Percentiles rank a stretch among this genome's conserved stretches.
Conservation (phyloP, 2,888 invertebrate species). For the Cinara cedri region DNA sequence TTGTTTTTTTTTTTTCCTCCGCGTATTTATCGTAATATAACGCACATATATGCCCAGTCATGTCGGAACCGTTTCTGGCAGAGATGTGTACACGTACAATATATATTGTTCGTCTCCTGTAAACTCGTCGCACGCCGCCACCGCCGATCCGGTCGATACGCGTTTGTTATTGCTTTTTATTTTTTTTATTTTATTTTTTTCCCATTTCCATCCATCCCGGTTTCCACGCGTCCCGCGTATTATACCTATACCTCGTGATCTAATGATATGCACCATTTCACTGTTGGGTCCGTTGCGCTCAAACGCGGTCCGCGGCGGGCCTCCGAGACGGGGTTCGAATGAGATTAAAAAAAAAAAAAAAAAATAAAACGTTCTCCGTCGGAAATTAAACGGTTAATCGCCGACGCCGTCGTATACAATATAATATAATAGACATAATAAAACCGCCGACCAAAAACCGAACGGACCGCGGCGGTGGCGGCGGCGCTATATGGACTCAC, state of each 20-base stretch:
- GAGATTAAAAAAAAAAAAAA: slow-evolving; percentile 3
- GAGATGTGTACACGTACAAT: not conserved
- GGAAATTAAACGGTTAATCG: slow-evolving; percentile 48
- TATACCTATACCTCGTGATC: slow-evolving; percentile 42
- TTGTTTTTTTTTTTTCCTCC: not conserved
- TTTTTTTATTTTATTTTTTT: not conserved
- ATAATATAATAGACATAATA: not conserved
- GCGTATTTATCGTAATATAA: not conserved
- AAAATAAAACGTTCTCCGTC: not conserved
- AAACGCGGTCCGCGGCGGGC: slow-evolving; percentile 2
- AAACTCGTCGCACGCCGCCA: slow-evolving; percentile 8
- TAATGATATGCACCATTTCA: slow-evolving; percentile 56
- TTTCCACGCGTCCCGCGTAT: slow-evolving; percentile 13
- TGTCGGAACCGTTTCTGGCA: slow-evolving; percentile 18
- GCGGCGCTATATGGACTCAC: slow-evolving; percentile 7
- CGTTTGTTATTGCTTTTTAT: slow-evolving; percentile 32
- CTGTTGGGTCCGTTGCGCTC: slow-evolving; percentile 56
- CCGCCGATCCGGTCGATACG: slow-evolving; percentile 13
- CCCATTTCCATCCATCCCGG: not conserved
- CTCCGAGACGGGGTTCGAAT: not conserved
- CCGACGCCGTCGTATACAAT: not conserved
- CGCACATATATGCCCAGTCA: slow-evolving; percentile 21
- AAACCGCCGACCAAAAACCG: not conserved
- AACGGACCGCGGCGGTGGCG: slow-evolving; percentile 13
- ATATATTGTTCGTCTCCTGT: not conserved